These are phyloP conservation scores for Holcopasites calliopsidis DNA, from an alignment of 1,140 invertebrate species.

Conservation along the genomic window DNA sequence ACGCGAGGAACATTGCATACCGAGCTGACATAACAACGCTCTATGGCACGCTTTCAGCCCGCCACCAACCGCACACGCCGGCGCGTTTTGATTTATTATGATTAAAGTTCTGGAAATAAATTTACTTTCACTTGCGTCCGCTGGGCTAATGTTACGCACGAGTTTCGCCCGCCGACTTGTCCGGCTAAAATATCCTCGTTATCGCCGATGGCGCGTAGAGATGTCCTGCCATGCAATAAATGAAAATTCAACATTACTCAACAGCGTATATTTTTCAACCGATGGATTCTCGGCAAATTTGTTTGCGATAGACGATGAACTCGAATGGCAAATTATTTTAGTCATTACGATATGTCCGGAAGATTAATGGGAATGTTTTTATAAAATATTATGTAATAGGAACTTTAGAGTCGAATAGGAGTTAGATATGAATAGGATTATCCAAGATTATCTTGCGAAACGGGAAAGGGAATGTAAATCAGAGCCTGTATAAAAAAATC, in stretches of 20 bases:
- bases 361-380: too few species aligned
- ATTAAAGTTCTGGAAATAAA: constrained; percentile 24
- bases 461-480: too few species aligned
- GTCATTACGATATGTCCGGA: too few species aligned
- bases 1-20: constrained; percentile 18
- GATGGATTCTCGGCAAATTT: background rate
- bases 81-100: constrained; percentile 22
- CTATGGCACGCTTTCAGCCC: constrained; percentile 6
- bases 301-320: background rate
- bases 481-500: too few species aligned
- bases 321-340: too few species aligned
- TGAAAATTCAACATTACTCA: background rate
- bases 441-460: too few species aligned
- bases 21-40: constrained; percentile 13
- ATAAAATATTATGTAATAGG: too few species aligned
- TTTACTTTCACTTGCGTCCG: constrained; percentile 8
- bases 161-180: background rate
- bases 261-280: background rate
- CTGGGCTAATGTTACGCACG: background rate
- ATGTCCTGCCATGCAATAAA: background rate
- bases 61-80: background rate
- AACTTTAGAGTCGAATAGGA: too few species aligned
- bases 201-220: background rate
- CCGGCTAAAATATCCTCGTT: background rate
- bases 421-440: too few species aligned